phyloP scores from a whole-genome alignment of 2,797 vertebrate genomes.

The Molothrus aeneus region DNA sequence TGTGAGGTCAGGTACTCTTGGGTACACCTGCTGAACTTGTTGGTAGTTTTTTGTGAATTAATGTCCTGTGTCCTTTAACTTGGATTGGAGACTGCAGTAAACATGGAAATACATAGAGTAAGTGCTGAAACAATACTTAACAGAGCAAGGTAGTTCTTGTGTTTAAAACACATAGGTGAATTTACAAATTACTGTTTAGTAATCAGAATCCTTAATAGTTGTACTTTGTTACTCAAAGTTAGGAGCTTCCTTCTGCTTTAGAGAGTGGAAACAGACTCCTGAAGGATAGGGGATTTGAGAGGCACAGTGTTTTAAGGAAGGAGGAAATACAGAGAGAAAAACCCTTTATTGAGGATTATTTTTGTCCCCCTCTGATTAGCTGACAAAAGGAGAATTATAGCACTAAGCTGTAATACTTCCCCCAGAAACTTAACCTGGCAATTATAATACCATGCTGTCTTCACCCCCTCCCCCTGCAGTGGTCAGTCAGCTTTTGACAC shows the following conservation, averaged over 20 bases:
- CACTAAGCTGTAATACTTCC: background rate
- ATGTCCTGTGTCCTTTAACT: background rate
- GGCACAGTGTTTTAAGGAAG: background rate
- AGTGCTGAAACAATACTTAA: background rate
- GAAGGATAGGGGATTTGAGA: background rate
- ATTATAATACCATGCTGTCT: background rate
- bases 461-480: background rate
- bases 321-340: background rate
- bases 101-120: background rate
- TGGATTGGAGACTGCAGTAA: background rate
- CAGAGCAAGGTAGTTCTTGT: background rate
- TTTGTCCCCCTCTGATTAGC: background rate
- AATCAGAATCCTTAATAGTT: background rate
- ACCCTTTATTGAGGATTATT: background rate
- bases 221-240: background rate
- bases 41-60: background rate
- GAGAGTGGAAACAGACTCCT: background rate
- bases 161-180: background rate
- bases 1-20: background rate
- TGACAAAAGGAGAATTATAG: background rate
- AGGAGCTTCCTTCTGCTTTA: background rate
- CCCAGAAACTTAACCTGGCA: background rate
- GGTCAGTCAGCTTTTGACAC: background rate
- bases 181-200: background rate
- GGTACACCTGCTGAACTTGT: background rate